Base-by-base conservation (phyloP, 2,113 vertebrate genomes). In the Coracopsis vasa region DNA sequence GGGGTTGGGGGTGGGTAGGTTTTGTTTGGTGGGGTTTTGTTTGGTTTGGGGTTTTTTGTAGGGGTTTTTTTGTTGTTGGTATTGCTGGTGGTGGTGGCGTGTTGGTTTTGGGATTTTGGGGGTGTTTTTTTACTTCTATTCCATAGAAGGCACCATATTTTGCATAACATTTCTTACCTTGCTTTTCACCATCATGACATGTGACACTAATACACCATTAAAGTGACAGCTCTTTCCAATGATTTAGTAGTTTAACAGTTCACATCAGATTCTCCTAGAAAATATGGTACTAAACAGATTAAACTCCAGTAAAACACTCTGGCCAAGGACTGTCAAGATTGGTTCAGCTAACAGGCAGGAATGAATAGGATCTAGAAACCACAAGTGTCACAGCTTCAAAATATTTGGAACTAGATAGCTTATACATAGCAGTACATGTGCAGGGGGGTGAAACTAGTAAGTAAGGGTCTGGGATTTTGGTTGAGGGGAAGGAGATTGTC, bases 191-290 rank as follows among this genome's bases (percentile, higher is more conserved):
- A 77, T 78, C 39, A 83, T 74, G 50, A 95, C 37, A 5, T 80
- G 45, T 28, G 37, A 92, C 83, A 81, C 92, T 90, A 96, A 94
- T 91, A 56, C 15, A 93, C 88, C 88, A 74, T 83, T 90, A 94
- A 96, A 90, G 31, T 74, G 78, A 94, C 81, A 95, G 62, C 33
- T 77, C 72, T 96, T 93, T 91, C 64, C 79, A 77, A 37, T 83
- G 86, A 95, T 95, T 18, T 42, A 94, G 95, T 96, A 83, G 41
- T 71, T 50, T 13, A 64, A 75, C 29, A 80, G 61, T 29, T 89
- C 87, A 67, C 28, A 64, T 50, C 50, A 48, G 62, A 80, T 58
- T 90, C 50, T 45, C 39, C 51, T 54, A 54, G 64, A 91, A 74
- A 61, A 84, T 51, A 45, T 2, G 39, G 2, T 20, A 54, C 47